Conservation (phyloP, 2,888 invertebrate species). For the Yponomeuta plumbellus region DNA sequence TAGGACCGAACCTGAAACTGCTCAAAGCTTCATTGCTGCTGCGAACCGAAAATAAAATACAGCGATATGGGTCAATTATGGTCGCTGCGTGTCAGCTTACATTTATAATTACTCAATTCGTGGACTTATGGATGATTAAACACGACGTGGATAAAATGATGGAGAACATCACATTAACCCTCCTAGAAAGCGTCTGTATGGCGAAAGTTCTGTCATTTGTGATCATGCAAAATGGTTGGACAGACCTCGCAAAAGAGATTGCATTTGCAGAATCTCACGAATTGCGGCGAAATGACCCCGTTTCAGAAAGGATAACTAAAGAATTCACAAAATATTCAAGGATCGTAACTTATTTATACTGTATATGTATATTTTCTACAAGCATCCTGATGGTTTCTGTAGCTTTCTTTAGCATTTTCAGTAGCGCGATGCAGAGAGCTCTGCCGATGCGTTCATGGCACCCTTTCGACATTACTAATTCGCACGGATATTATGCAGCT, state of each 20-base stretch:
- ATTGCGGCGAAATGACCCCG: conserved; percentile 28
- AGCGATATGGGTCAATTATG: background rate
- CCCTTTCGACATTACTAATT: conserved; percentile 47
- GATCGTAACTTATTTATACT: conserved; percentile 42
- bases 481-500: conserved; percentile 45
- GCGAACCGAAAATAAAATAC: background rate
- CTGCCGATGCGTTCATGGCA: conserved; percentile 54
- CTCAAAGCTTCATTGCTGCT: background rate
- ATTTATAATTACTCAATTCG: background rate
- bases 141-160: background rate
- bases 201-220: background rate
- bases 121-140: background rate
- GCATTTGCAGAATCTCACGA: conserved; percentile 39
- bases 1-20: background rate
- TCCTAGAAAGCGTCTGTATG: background rate
- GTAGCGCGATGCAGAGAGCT: conserved; percentile 42
- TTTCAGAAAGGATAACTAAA: conserved; percentile 28
- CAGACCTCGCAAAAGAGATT: conserved; percentile 29
- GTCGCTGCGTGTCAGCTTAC: background rate
- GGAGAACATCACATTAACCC: background rate
- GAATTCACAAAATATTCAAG: conserved; percentile 45
- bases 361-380: conserved; percentile 40
- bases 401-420: conserved; percentile 39
- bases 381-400: conserved; percentile 33
- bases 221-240: conserved; percentile 28